Conservation (phyloP, 2,113 vertebrate genomes). For the Varanus salvator region DNA sequence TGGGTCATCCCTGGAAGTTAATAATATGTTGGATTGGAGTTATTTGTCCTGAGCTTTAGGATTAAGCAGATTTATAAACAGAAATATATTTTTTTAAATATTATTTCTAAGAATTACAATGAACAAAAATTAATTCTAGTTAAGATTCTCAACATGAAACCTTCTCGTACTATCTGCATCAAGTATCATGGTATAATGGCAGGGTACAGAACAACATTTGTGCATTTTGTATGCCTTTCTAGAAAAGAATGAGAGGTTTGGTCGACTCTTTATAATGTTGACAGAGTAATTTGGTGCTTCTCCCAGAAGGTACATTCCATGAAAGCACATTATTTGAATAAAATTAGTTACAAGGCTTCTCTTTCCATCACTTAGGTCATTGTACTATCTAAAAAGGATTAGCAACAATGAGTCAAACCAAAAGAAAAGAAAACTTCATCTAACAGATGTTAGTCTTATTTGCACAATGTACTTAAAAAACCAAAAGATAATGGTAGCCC, state of each 20-base stretch:
- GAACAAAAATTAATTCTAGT: slow-evolving; percentile 31
- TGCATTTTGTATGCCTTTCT: background rate
- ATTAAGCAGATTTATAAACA: background rate
- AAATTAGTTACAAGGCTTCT: slow-evolving; percentile 39
- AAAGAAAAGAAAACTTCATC: slow-evolving; percentile 34
- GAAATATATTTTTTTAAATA: background rate
- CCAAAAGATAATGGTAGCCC: slow-evolving; percentile 42
- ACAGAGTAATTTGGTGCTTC: slow-evolving; percentile 37
- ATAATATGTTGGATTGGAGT: background rate
- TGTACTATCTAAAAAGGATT: slow-evolving; percentile 38
- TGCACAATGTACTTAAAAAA: slow-evolving; percentile 24
- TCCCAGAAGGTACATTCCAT: slow-evolving; percentile 13
- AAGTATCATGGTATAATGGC: slow-evolving; percentile 12
- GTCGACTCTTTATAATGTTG: background rate
- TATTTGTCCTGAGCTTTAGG: background rate
- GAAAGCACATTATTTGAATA: slow-evolving; percentile 40
- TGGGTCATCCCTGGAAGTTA: no score
- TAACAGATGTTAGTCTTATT: slow-evolving; percentile 39
- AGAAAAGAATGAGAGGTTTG: background rate
- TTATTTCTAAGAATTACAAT: slow-evolving; percentile 44
- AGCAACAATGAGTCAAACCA: slow-evolving; percentile 59
- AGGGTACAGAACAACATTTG: background rate
- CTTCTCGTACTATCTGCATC: slow-evolving; percentile 43
- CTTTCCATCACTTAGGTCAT: slow-evolving; percentile 33
- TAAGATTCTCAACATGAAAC: background rate